Base-by-base conservation (phyloP, 2,797 vertebrate genomes). In the Antrozous pallidus region DNA sequence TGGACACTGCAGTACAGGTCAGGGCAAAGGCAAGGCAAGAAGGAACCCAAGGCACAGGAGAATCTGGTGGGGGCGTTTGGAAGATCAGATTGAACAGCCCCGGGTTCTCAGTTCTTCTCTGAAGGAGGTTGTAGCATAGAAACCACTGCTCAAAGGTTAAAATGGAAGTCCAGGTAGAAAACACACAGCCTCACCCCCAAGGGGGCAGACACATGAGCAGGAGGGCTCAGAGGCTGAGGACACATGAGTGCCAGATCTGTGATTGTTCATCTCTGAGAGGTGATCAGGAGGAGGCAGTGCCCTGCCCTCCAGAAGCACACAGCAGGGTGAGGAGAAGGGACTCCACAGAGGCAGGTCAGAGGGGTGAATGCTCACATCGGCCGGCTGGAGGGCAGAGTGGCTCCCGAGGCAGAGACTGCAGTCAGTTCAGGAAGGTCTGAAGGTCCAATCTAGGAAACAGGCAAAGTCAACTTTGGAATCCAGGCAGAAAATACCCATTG, bases 361-460 rank as follows among this genome's bases (percentile, higher is more conserved):
- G 54, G 5, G 8, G 18, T 1, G 2, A 54, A 49, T 2, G 33
- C 65, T 33, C 81, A 70, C 20, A 0, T 31, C 1, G 0, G 33
- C 16, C 56, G 20, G 61, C 56, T 22, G 12, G n/a, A 79, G 24
- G 16, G 36, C n/a, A n/a, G 40, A 51, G 47, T 16, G 8, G 67
- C 14, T 61, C 33, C 77, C 31, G 17, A 28, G 7, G 13, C 36
- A 47, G 61, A 38, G 22, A 11, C 17, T 20, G 20, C n/a, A 83
- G 28, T 28, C 5, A 45, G 79, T 36, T 67, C 58, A 38, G 83
- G 26, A 75, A 77, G 20, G 17, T 81, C 56, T 75, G 33, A 83
- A 65, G 42, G 38, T 67, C 71, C 54, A 65, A 3, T 28, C 33
- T 61, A 47, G 67, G 18, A 88, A 94, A 85, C 22, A 61, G 54